Conservation (phyloP, 2,113 vertebrate genomes). For the Gymnobelideus leadbeateri region DNA sequence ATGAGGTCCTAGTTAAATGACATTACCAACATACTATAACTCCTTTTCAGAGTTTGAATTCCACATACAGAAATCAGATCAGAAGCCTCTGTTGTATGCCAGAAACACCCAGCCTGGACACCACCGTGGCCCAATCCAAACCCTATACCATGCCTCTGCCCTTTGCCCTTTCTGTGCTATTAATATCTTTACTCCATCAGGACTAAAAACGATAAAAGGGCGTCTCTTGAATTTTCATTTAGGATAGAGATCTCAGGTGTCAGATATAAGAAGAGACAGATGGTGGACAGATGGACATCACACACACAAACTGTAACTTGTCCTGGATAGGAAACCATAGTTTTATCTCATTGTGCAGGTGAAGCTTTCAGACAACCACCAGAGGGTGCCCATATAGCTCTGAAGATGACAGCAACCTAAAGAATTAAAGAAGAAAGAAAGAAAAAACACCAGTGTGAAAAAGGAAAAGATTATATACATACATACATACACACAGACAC, state of each 20-base stretch:
- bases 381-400: constrained; percentile 77
- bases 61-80: background rate
- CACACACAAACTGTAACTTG: background rate
- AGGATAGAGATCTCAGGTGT: background rate
- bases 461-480: constrained; percentile 8
- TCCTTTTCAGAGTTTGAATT: background rate
- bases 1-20: background rate
- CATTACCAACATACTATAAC: background rate
- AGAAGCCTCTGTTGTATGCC: background rate
- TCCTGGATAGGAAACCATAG: background rate
- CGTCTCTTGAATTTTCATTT: background rate
- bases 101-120: background rate
- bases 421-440: constrained; percentile 54
- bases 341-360: constrained; percentile 8
- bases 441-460: background rate
- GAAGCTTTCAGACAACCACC: constrained; percentile 68
- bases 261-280: background rate
- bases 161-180: background rate
- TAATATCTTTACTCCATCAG: background rate
- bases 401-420: constrained; percentile 66
- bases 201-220: background rate
- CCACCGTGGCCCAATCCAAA: background rate
- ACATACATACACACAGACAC: too few species aligned
- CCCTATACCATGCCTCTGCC: background rate
- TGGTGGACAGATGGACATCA: background rate